Evolutionary conservation across 2,797 vertebrate genomes (phyloP).

Genomic region (Epinephelus malabaricus): DNA sequence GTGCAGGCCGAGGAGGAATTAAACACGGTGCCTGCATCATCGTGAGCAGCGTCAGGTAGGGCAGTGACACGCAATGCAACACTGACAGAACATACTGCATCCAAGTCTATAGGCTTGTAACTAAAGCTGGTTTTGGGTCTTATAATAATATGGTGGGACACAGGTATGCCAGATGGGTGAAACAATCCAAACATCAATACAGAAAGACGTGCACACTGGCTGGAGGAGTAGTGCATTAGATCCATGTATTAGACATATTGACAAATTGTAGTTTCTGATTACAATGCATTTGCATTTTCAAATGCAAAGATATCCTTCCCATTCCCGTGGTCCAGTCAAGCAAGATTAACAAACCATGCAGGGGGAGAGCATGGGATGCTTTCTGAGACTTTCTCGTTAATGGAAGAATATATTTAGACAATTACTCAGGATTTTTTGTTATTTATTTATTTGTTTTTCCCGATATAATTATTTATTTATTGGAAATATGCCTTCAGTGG

Average conservation of each 20-base stretch:
- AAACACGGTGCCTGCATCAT: slow-evolving; percentile 36
- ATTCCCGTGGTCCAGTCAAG: background rate
- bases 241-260: slow-evolving; percentile 42
- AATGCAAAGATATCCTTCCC: slow-evolving; percentile 19
- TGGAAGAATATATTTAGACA: slow-evolving; percentile 29
- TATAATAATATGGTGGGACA: slow-evolving; percentile 10
- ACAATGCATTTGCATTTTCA: slow-evolving; percentile 60
- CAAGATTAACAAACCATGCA: slow-evolving; percentile 23
- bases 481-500: slow-evolving; percentile 48
- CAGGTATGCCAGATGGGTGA: slow-evolving; percentile 25
- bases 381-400: slow-evolving; percentile 40
- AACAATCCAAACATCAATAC: slow-evolving; percentile 53
- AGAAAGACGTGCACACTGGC: slow-evolving; percentile 30
- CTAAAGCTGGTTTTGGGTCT: slow-evolving; percentile 1
- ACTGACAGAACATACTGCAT: slow-evolving; percentile 15
- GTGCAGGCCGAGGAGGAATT: slow-evolving; percentile 50
- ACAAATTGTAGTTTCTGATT: slow-evolving; percentile 62
- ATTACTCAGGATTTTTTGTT: slow-evolving; percentile 44
- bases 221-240: slow-evolving; percentile 38
- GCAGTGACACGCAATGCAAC: slow-evolving; percentile 41
- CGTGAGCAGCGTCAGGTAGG: slow-evolving; percentile 43
- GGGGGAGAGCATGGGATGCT: slow-evolving; percentile 4
- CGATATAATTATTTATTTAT: slow-evolving; percentile 60
- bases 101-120: background rate
- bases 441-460: slow-evolving; percentile 36